phyloP scores from a whole-genome alignment of 1,140 invertebrate genomes.

The Trissolcus basalis region DNA sequence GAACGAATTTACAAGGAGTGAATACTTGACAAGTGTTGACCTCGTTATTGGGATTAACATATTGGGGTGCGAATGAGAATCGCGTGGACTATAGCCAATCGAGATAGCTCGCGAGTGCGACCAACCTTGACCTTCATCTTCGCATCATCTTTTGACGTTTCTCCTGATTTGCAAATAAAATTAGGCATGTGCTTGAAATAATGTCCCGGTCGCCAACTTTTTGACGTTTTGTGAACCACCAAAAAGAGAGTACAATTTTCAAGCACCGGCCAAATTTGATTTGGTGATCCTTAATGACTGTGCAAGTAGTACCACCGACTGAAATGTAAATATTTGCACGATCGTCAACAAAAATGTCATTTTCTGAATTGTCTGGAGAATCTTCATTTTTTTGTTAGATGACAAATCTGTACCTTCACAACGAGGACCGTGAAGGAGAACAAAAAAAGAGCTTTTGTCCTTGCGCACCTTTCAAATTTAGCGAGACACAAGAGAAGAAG shows the following conservation, averaged over 20 bases:
- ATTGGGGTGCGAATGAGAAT: background rate
- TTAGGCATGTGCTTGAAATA: constrained; percentile 53
- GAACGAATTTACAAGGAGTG: too few species aligned
- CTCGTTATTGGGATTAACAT: too few species aligned
- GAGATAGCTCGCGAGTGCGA: too few species aligned
- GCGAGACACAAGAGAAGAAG: constrained; percentile 1
- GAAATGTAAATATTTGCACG: constrained; percentile 59
- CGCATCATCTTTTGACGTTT: constrained; percentile 37
- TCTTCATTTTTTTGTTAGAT: constrained; percentile 44
- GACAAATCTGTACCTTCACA: constrained; percentile 54
- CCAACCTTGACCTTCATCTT: constrained; percentile 24
- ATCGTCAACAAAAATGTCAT: constrained; percentile 53
- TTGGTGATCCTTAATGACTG: constrained; percentile 26
- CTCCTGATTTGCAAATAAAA: constrained; percentile 50
- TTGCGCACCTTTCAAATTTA: constrained; percentile 48
- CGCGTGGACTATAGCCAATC: too few species aligned
- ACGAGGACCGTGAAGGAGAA: constrained; percentile 52
- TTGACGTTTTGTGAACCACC: background rate
- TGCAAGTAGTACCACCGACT: constrained; percentile 40
- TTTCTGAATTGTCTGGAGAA: constrained; percentile 53
- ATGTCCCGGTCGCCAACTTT: constrained; percentile 1
- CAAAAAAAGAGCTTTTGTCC: constrained; percentile 47
- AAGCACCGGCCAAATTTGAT: constrained; percentile 41
- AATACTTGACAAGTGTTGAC: too few species aligned
- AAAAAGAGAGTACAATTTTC: constrained; percentile 14